A percentile compares a stretch with the other conserved stretches of the same genome.
phyloP scores from a whole-genome alignment of 2,113 vertebrate species.

The Dicaeum eximium region DNA sequence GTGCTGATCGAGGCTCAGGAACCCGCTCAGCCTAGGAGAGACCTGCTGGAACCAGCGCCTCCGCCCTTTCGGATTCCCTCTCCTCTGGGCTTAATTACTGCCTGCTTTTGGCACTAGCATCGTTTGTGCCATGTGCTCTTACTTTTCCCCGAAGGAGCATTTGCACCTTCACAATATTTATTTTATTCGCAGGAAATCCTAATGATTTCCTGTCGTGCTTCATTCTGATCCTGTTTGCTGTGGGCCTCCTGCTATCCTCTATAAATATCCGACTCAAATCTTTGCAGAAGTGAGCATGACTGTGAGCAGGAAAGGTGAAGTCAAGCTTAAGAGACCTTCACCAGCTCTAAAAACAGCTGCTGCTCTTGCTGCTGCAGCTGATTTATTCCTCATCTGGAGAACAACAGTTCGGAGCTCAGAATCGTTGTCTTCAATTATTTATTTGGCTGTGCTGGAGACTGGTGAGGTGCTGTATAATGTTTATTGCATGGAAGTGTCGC shows the following conservation, averaged over 20 bases:
- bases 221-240: constrained; percentile 7
- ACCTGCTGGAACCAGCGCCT: neutral
- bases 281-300: neutral
- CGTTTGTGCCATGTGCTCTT: neutral
- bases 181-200: constrained; percentile 43
- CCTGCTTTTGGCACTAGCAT: neutral
- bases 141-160: neutral
- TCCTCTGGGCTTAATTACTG: neutral
- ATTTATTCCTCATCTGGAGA: constrained; percentile 53
- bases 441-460: neutral
- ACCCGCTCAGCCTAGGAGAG: neutral
- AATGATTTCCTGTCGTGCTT: constrained; percentile 24
- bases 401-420: constrained; percentile 11
- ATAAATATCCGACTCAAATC: neutral
- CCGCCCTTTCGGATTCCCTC: neutral
- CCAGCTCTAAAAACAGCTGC: constrained; percentile 35
- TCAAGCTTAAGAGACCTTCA: neutral
- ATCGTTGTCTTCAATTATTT: neutral
- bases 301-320: constrained; percentile 24
- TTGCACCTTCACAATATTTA: neutral
- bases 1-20: neutral
- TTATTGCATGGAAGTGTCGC: constrained; percentile 44
- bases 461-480: neutral
- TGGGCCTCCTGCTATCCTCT: constrained; percentile 1
- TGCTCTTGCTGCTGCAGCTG: neutral